phyloP scores from a whole-genome alignment of 2,888 invertebrate species.

The Eudemis profundana region DNA sequence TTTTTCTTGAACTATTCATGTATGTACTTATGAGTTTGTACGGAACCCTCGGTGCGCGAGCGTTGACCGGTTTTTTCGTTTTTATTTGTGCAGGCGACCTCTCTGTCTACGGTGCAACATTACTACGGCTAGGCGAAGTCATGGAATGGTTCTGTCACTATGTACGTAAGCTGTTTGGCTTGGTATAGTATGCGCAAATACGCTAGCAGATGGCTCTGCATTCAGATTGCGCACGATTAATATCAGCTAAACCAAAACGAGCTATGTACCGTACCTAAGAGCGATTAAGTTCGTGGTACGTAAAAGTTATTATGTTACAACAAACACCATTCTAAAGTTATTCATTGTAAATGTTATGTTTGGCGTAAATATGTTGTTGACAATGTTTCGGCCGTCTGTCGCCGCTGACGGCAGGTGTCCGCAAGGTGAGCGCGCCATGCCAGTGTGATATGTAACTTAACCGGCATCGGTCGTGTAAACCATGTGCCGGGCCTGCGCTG shows the following conservation, averaged over 20 bases:
- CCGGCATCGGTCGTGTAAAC: constrained; percentile 53
- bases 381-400: constrained; percentile 4
- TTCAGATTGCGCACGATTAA: neutral
- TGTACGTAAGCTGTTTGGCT: neutral
- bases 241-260: neutral
- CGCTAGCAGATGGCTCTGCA: constrained; percentile 31
- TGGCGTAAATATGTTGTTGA: constrained; percentile 3
- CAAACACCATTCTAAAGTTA: neutral
- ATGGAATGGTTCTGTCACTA: no score
- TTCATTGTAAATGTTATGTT: neutral
- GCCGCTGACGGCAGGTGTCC: constrained; percentile 1
- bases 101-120: no score
- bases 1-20: no score
- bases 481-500: constrained; percentile 48
- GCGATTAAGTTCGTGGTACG: neutral
- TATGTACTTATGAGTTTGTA: no score
- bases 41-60: no score
- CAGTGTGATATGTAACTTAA: constrained; percentile 56
- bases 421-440: constrained; percentile 10
- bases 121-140: no score
- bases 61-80: no score
- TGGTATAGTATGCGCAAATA: neutral
- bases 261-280: neutral
- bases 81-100: no score
- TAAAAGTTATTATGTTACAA: no score